Evolutionary conservation across 1,140 invertebrate species (phyloP), one percentile per base, ranked within the genome.

Genomic region (Trachelipus rathkii): DNA sequence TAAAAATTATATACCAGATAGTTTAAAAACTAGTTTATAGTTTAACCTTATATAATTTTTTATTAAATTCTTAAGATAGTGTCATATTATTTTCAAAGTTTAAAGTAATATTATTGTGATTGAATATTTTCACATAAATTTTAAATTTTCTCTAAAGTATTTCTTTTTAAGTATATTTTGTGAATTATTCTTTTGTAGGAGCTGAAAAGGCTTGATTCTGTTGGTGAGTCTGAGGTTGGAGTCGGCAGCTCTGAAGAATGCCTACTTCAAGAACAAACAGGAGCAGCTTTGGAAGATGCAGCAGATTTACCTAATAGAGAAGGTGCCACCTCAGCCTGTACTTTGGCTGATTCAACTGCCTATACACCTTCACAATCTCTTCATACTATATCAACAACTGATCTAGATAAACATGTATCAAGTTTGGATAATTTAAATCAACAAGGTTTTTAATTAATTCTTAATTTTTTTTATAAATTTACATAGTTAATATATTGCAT

Each of bases 371-470:
- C 50, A 60, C 50, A 60, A 8, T 60, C 50, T 15, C 50, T 60
- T 13, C 50, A 60, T 60, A 60, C 50, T 15, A 60, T 60, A 15
- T 60, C 50, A 15, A 60, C 50, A 60, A 60, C 50, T 15, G 50
- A 60, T 60, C 50, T 60, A 15, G 50, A 60, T 60, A 60, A 60
- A 19, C 11, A 60, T 60, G 19, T 60, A 19, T 60, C 50, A 60
- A 60, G 50, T 60, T 60, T 60, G 19, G 50, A 60, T 60, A 60
- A 60, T 60, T 60, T 60, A 19, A 60, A 60, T 60, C 50, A 60
- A 8, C 50, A 13, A 60, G 50, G 50, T 60, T 60, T n/a, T n/a
- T n/a, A n/a, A 60, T 33, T 33, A 33, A 33, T 33, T 33, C 33
- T 33, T 33, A n/a, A n/a, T 33, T 3, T 33, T 33, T 33, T 33